Percentiles rank a stretch among this genome's conserved stretches.
phyloP scores from a whole-genome alignment of 2,113 vertebrate species.

The Scatophagus argus region DNA sequence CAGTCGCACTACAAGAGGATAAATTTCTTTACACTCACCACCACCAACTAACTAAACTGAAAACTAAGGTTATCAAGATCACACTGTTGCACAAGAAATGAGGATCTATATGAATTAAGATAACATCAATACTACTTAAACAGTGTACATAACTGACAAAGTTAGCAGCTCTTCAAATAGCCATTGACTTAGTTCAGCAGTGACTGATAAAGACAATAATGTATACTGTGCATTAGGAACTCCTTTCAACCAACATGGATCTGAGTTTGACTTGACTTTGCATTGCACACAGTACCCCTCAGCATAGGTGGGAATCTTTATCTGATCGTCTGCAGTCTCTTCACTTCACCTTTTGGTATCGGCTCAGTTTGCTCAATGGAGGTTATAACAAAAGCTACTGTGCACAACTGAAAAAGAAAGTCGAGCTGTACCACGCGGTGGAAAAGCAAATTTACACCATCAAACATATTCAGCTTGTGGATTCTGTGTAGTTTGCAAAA shows the following conservation, averaged over 20 bases:
- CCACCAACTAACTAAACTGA: background rate
- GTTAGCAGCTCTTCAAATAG: background rate
- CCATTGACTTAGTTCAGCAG: background rate
- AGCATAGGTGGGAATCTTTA: no score
- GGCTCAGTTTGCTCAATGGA: no score
- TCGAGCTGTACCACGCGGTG: no score
- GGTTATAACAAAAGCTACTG: no score
- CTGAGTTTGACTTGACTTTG: background rate
- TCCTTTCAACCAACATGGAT: background rate
- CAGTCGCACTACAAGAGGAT: background rate
- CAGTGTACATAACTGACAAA: background rate
- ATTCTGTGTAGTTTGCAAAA: background rate
- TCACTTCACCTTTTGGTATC: no score
- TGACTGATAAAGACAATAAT: background rate
- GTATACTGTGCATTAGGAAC: background rate
- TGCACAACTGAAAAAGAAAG: no score
- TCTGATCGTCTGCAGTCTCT: no score
- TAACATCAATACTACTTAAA: background rate
- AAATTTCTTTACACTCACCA: background rate
- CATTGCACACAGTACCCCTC: no score
- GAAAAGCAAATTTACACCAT: no score
- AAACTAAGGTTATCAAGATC: slow-evolving; percentile 12
- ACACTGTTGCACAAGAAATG: slow-evolving; percentile 4
- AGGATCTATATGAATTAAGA: background rate
- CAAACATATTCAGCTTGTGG: background rate